Evolutionary conservation across 2,888 invertebrate genomes (phyloP).

Genomic region (Tolmerus cingulatus): DNA sequence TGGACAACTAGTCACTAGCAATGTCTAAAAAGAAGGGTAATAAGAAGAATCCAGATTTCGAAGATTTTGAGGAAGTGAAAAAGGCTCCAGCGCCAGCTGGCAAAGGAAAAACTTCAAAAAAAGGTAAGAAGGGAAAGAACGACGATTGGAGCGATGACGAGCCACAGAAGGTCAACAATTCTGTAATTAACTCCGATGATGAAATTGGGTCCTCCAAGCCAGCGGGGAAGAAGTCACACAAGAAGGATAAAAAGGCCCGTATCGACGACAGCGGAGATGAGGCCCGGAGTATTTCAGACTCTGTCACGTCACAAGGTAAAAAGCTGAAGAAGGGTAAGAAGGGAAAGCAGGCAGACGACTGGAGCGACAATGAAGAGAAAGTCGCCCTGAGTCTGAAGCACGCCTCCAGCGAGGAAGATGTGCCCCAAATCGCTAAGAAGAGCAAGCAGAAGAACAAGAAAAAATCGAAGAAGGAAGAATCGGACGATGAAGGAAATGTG

Average conservation of each 20-base stretch:
- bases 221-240: slow-evolving; percentile 55
- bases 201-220: slow-evolving; percentile 53
- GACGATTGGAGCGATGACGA: slow-evolving; percentile 64
- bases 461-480: slow-evolving; percentile 59
- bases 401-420: slow-evolving; percentile 44
- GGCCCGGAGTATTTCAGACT: slow-evolving; percentile 37
- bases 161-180: slow-evolving; percentile 56
- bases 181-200: slow-evolving; percentile 61
- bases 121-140: slow-evolving; percentile 65
- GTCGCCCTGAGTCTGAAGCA: neutral
- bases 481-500: slow-evolving; percentile 56
- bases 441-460: slow-evolving; percentile 48
- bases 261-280: slow-evolving; percentile 49
- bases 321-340: slow-evolving; percentile 58
- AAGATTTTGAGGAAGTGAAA: slow-evolving; percentile 65
- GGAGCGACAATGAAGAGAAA: slow-evolving; percentile 64
- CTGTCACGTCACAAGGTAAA: slow-evolving; percentile 13
- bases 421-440: slow-evolving; percentile 42
- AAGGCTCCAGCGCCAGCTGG: slow-evolving; percentile 52
- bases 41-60: slow-evolving; percentile 68
- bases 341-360: slow-evolving; percentile 66
- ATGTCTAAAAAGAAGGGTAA: slow-evolving; percentile 71
- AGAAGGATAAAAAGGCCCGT: slow-evolving; percentile 13
- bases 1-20: slow-evolving; percentile 43
- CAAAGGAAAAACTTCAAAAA: slow-evolving; percentile 52